phyloP scores from a whole-genome alignment of 35 echinoderm and acorn worm genomes.

The Hemicentrotus pulcherrimus region DNA sequence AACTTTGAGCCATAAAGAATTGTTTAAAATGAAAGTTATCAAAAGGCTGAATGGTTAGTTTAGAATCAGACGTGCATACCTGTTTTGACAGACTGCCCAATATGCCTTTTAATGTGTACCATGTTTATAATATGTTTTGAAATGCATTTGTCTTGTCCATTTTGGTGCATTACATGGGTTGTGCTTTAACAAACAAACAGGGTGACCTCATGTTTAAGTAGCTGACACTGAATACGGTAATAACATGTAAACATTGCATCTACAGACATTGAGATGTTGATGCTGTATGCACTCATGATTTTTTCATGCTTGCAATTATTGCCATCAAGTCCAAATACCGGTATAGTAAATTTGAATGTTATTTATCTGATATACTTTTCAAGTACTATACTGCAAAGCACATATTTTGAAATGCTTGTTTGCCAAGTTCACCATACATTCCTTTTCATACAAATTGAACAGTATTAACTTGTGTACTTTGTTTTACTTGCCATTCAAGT shows the following conservation, averaged over 20 bases:
- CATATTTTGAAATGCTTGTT: background rate
- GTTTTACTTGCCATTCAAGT: background rate
- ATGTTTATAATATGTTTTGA: background rate
- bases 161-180: background rate
- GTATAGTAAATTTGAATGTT: no score
- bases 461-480: background rate
- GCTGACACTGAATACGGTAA: background rate
- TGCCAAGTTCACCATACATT: no score
- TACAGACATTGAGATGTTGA: background rate
- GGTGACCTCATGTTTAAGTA: background rate
- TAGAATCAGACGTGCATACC: background rate
- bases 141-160: background rate
- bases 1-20: background rate
- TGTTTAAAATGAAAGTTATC: background rate
- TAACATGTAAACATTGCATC: background rate
- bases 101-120: background rate
- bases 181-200: background rate
- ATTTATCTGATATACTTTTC: background rate
- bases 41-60: background rate
- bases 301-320: no score
- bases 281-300: background rate
- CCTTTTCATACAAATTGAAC: no score
- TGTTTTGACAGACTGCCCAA: background rate
- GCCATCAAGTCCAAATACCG: no score
- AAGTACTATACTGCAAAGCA: background rate